Base-by-base conservation (phyloP, 2,888 invertebrate species). In the Anoplius nigerrimus region DNA sequence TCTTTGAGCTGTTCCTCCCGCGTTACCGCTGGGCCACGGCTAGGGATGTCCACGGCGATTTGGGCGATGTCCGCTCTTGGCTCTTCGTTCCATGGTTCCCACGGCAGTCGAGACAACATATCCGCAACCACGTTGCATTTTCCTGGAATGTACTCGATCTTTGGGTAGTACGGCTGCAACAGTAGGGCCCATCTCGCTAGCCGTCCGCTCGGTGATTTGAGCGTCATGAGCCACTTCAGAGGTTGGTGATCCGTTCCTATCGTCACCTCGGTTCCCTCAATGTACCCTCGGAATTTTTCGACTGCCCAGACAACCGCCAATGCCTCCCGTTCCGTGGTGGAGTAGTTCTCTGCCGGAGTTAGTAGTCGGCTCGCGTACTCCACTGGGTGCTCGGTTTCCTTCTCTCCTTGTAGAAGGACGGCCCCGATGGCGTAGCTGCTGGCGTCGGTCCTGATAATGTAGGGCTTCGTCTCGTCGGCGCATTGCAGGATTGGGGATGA, bases 361-460 rank as follows among this genome's bases (percentile, higher is more conserved):
- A 64, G 27, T 8, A 64, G 5, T 0, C 64, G 3, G 16, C 64
- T 64, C 6, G 58, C 58, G n/a, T 64, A 64, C 3, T 58, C 64
- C 4, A 64, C 27, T 0, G 63, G 63, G 11, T 43, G 52, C 1
- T 64, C 53, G 1, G 13, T n/a, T 0, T 52, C 8, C 13, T 45
- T 27, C 43, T 48, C 53, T 21, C 64, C 46, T 21, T 64, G 64
- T 15, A 59, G 46, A 0, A 64, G 53, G 27, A 45, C 64, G 24
- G 58, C 46, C 2, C 59, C 64, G 4, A 64, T 24, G 1, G 54
- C 64, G 0, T 64, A 64, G 2, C 16, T 8, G 42, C 56, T 64
- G 13, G 64, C 59, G 0, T 59, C 64, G 0, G 46, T 46, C 1
- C 53, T 4, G 8, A 63, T 6, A 4, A 57, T 42, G 0, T 42